Base-by-base conservation (phyloP, 2,113 vertebrate genomes). In the Toxostoma redivivum region DNA sequence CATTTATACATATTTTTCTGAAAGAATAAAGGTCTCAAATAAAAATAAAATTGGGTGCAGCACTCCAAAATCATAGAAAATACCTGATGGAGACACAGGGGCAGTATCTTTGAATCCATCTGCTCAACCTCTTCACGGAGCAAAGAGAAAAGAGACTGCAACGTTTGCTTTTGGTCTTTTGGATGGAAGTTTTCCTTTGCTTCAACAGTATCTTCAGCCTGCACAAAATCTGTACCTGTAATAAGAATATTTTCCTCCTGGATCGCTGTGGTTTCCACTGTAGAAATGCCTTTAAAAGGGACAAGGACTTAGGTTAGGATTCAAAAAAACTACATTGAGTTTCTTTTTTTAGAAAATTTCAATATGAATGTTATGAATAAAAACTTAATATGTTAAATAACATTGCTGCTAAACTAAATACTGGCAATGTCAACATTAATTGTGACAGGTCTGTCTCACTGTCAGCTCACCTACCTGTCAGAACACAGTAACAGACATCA, bases 21-120 rank as follows among this genome's bases (percentile, higher is more conserved):
- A 80, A 78, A 8, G 3, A 80, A 48, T 14, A 87, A 82, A 79
- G 16, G 37, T 28, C 47, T 82, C 33, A 69, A 73, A 77, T 50
- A 76, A 81, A 87, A 62, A 6, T 17, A 71, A 83, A 92, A 81
- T 18, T 40, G 31, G 27, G 22, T 80, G 50, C 25, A 81, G 48
- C 31, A 79, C 3, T 11, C 27, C 17, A 42, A 31, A 79, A 47
- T 74, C 54, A 95, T 65, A 93, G 5, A 10, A 54, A 54, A 27
- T 98, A 99, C 99, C 99, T 99, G 99, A 96, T 99, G 99, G 86
- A 99, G 98, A 70, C 98, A 99, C 53, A 98, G 97, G 35, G 99
- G 99, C 78, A 99, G 97, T 54, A 98, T 97, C 78, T 98, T 98
- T 88, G 98, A 98, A 97, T 99, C 98, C 80, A 93, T 86, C 94